These are phyloP conservation scores for Scolopax bukidnonensis DNA, from an alignment of 2,797 vertebrate genomes.

Conservation along the genomic window DNA sequence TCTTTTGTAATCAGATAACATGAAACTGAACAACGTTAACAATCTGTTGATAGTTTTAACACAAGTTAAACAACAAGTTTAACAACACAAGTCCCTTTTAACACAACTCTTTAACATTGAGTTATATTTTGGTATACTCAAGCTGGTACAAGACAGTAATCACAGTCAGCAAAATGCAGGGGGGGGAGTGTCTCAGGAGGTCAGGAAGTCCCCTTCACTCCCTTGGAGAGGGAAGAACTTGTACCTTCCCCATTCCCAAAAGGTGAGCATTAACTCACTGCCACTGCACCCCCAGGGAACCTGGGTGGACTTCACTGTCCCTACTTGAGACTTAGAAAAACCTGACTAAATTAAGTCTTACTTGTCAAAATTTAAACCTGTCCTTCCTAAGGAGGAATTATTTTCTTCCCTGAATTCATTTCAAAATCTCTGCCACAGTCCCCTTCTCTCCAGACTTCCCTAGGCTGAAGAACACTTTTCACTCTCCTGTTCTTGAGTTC, in stretches of 20 bases:
- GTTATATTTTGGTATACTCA: neutral
- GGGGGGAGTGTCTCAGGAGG: neutral
- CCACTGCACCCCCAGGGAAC: neutral
- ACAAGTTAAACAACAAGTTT: neutral
- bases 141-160: neutral
- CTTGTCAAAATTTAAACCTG: neutral
- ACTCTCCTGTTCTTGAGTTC: neutral
- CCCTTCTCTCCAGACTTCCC: neutral
- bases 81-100: neutral
- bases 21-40: neutral
- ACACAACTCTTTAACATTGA: neutral
- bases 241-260: neutral
- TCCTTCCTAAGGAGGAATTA: neutral
- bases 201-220: fast-evolving
- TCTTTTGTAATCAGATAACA: neutral
- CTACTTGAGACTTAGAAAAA: neutral
- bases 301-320: neutral
- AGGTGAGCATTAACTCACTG: neutral
- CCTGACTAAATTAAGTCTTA: neutral
- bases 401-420: neutral
- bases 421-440: neutral
- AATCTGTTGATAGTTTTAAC: neutral
- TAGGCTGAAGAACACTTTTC: neutral
- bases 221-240: neutral
- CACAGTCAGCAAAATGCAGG: neutral